Base-by-base conservation (phyloP, 2,113 vertebrate species). In the Poeciliopsis prolifica region DNA sequence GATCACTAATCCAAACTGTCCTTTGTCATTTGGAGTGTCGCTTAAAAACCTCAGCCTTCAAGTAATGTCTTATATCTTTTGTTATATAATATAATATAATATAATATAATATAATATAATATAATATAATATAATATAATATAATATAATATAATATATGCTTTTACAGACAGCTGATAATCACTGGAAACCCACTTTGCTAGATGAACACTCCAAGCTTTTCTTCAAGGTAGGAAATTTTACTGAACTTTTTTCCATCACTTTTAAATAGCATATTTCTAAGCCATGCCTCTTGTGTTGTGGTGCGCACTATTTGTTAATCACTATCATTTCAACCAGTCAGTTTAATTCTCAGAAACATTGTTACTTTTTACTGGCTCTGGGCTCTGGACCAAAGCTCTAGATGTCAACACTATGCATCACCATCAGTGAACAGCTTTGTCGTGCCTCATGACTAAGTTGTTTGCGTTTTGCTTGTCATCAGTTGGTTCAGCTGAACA, bases 21-120 rank as follows among this genome's bases (percentile, higher is more conserved):
- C 98, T 2, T 88, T 99, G 70, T 98, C 98, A 24, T 97, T 98
- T 92, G 98, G 98, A 67, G 94, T 99, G 79, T 98, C 98, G 5
- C 96, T 99, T 84, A 96, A 98, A 86, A 98, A 98, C 91, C 94
- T 99, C 88, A 99, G 97, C 88, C 95, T 99, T 83, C 96, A 99
- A 96, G 97, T 99, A 96, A 86, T 76, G 35, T 67, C 4, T 51
- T 71, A 10, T 60, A 19, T 65, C 11, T 1, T 33, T 9, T 66
- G 5, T 17, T 66, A 7, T n/a, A 1, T 37, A 65, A 7, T 40
- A 12, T 68, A 22, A 26, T 40, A 4, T 37, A 65, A 15, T 40
- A 22, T 68, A 22, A 44, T 44, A 44, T 15, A 44, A 44, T 44
- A 24, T 9, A 42, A 67, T 9, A 44, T 64, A 63, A 42, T 65